Conservation (phyloP, 1,140 invertebrate species). For the Orius insidiosus region DNA sequence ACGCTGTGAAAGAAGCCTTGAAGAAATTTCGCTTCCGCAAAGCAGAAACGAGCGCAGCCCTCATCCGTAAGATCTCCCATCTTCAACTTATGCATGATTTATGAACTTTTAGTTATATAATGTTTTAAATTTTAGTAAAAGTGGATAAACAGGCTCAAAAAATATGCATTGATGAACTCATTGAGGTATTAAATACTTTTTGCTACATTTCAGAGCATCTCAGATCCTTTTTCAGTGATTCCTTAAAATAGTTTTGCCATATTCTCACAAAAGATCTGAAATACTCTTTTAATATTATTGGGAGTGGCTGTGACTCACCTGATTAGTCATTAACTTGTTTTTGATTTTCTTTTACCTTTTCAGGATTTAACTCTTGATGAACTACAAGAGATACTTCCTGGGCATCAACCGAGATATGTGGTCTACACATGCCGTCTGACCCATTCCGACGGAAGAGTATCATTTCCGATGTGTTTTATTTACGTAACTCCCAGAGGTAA, state of each 20-base stretch:
- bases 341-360: no score
- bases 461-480: conserved; percentile 84
- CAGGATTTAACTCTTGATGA: conserved; percentile 63
- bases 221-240: no score
- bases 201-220: no score
- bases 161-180: conserved; percentile 59
- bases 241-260: no score
- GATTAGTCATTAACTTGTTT: no score
- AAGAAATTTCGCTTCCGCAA: conserved; percentile 71
- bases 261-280: no score
- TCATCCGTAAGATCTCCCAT: conserved; percentile 50
- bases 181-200: conserved; percentile 36
- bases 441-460: conserved; percentile 66
- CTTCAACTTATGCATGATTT: neutral
- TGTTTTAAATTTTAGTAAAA: conserved; percentile 46
- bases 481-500: conserved; percentile 68
- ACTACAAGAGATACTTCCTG: conserved; percentile 59
- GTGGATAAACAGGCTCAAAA: conserved; percentile 63
- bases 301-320: neutral
- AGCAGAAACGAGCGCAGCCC: conserved; percentile 52
- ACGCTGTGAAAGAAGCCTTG: conserved; percentile 55
- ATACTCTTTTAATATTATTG: neutral
- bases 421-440: conserved; percentile 72
- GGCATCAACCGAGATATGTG: conserved; percentile 79
- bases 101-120: no score